Evolutionary conservation across 2,797 vertebrate genomes (phyloP), one percentile per base, ranked within the genome.

Genomic region (Acanthis flammea): DNA sequence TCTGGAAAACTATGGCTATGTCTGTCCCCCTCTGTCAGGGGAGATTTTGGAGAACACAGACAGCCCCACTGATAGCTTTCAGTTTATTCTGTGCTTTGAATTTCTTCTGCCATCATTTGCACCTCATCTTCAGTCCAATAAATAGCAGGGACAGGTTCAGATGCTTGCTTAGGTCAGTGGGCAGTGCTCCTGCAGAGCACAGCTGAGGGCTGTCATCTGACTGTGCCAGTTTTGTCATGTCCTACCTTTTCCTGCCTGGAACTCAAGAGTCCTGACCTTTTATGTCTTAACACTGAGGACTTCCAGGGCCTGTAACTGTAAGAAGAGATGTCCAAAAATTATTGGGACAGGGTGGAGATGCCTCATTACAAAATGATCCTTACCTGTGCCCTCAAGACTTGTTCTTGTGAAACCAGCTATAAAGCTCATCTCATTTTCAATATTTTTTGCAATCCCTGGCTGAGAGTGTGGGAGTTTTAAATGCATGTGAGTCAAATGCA

Each of bases 221-320:
- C 22, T 85, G 10, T 74, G n/a, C 35, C 19, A 5, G 0, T 90
- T 86, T 80, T 80, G 48, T 51, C 58, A 12, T 53, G 53, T 71
- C n/a, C 72, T 94, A 3, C 73, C 53, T 90, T 74, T 71, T 95
- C 42, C 82, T 88, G 93, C 72, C 83, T 76, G 66, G 61, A 92
- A 57, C 17, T 54, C 53, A 45, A 35, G 63, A 81, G 57, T 63
- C 45, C 12, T 80, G 82, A 80, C 88, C 72, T 88, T 85, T 67
- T 66, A 22, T 48, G 23, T 83, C 57, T 60, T 71, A 93, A 61
- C 2, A 0, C 27, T 22, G 53, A 45, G 28, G 39, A 47, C 35
- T 74, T 83, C 33, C 76, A 63, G 76, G 58, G 27, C 42, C 57
- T 80, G 19, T 54, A 45, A 45, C 45, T 74, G 2, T 53, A 71